Base-by-base conservation (phyloP, 2,797 vertebrate genomes). In the Labroides dimidiatus region DNA sequence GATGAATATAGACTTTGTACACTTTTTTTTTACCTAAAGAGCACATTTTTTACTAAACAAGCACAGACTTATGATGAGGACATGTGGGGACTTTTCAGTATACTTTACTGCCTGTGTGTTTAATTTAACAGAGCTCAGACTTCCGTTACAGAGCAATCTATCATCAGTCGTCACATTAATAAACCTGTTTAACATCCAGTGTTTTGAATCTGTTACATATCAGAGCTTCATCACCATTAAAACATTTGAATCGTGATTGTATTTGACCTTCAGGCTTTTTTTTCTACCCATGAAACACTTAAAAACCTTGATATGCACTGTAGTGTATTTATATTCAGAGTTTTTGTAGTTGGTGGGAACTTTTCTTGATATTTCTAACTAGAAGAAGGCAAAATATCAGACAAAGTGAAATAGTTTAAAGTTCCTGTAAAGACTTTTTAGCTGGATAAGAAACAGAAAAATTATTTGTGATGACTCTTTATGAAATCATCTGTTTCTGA, bases 141-240 rank as follows among this genome's bases (percentile, higher is more conserved):
- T 6, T 58, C 59, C 54, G 52, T 75, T 68, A 56, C 52, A 47
- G 43, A 53, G 47, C 49, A 75, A 66, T 57, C 52, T n/a, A 70
- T 76, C 54, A 64, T 70, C 52, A 23, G 64, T 39, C 41, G 23
- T 27, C 21, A 47, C 19, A 48, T 84, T 55, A 20, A 39, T 20
- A 44, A 51, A 53, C 44, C 14, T 36, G n/a, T 15, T 69, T 37
- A 50, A 77, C 45, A 0, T 33, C 64, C 63, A 82, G 72, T 84
- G 81, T 84, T 87, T 59, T 83, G 68, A 60, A 77, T 53, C 63
- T 84, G 78, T 89, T 84, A 79, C 81, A 83, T 77, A 85, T 78
- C 78, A 78, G 72, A 82, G 82, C 78, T 82, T 48, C 72, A 74
- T 76, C 74, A 77, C 58, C 58, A 87, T 90, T 87, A 90, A 89